These are phyloP conservation scores for Nesospiza acunhae DNA, from an alignment of 2,113 vertebrate genomes.

Conservation along the genomic window DNA sequence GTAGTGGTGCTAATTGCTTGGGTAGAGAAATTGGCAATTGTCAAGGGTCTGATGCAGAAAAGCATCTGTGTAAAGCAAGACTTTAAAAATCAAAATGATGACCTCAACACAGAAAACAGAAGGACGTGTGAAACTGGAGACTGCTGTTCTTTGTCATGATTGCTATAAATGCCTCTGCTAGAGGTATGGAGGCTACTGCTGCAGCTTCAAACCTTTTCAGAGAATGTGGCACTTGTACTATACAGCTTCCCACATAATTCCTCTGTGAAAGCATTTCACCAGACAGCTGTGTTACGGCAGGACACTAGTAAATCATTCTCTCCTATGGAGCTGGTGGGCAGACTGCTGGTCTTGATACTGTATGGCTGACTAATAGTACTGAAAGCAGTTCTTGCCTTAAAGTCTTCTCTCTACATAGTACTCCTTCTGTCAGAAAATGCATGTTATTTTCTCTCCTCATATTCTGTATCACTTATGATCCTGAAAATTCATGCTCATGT, in stretches of 20 bases:
- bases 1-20: slow-evolving; percentile 17
- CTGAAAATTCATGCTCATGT: slow-evolving; percentile 54
- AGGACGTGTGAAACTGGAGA: background rate
- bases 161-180: background rate
- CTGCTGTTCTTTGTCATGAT: background rate
- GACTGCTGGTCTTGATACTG: background rate
- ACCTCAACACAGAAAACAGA: background rate
- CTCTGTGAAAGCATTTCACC: background rate
- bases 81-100: background rate
- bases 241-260: background rate
- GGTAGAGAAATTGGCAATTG: background rate
- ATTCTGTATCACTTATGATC: background rate
- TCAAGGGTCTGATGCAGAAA: background rate
- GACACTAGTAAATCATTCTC: background rate
- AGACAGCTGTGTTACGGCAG: background rate
- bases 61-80: background rate
- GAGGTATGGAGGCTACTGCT: background rate
- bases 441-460: slow-evolving; percentile 52
- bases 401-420: background rate
- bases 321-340: background rate
- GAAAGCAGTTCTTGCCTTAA: background rate
- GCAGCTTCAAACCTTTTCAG: background rate
- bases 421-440: slow-evolving; percentile 30
- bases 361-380: background rate
- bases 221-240: background rate